Conservation (phyloP, 2,113 vertebrate genomes). For the Fukomys damarensis region DNA sequence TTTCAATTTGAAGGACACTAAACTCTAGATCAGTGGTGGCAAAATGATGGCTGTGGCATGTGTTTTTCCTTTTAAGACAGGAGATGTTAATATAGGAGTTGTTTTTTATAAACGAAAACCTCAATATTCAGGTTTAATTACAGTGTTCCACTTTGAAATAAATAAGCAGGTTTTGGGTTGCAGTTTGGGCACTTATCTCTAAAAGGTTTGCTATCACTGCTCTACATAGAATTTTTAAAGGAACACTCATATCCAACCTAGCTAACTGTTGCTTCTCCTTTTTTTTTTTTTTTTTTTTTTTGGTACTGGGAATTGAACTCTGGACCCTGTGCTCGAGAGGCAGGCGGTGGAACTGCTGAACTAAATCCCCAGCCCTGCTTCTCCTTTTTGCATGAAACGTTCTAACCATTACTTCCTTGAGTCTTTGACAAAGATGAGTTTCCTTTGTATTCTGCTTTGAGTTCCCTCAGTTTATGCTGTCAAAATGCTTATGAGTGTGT, state of each 20-base stretch:
- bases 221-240: background rate
- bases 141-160: background rate
- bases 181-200: background rate
- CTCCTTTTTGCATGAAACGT: conserved; percentile 10
- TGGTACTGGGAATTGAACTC: too few species aligned
- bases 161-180: background rate
- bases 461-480: background rate
- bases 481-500: background rate
- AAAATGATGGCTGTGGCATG: background rate
- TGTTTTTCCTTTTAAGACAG: background rate
- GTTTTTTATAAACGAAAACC: background rate
- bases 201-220: background rate
- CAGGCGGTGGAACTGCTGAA: too few species aligned
- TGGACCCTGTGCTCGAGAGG: too few species aligned
- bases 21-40: background rate
- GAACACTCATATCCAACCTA: background rate
- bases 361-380: too few species aligned
- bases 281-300: too few species aligned
- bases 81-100: background rate
- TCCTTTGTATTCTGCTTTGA: background rate
- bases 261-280: background rate
- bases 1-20: background rate
- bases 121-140: background rate
- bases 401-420: background rate
- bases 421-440: background rate